Evolutionary conservation across 1,140 invertebrate genomes (phyloP).

Genomic region (Heterodera schachtii): DNA sequence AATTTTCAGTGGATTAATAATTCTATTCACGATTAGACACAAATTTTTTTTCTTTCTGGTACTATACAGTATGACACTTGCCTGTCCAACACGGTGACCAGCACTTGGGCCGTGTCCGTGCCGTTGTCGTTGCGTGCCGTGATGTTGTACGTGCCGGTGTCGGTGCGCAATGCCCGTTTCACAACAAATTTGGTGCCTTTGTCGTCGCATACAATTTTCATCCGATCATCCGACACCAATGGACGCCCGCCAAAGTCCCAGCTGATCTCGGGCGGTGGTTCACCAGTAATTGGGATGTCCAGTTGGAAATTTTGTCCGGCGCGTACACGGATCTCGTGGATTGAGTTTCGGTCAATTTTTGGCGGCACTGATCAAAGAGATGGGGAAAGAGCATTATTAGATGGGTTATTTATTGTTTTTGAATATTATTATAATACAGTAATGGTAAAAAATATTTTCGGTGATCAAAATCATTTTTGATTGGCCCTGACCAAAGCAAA

Average conservation of each 20-base stretch:
- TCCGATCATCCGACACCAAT: constrained; percentile 78
- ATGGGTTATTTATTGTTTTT: no score
- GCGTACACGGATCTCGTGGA: constrained; percentile 86
- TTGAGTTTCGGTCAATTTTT: constrained; percentile 87
- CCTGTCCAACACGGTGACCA: constrained; percentile 78
- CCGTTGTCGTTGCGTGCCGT: constrained; percentile 89
- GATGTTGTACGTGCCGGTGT: constrained; percentile 85
- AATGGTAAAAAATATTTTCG: no score
- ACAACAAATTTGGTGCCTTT: constrained; percentile 85
- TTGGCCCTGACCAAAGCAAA: not conserved
- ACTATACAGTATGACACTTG: not conserved
- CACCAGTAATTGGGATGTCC: constrained; percentile 87
- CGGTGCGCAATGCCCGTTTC: constrained; percentile 82
- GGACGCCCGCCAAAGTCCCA: constrained; percentile 83
- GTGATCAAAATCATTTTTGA: no score
- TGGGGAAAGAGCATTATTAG: no score
- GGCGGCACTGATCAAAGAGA: constrained; percentile 72
- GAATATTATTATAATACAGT: no score
- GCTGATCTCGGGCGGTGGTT: constrained; percentile 88
- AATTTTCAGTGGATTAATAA: no score
- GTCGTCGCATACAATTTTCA: constrained; percentile 80
- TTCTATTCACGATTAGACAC: not conserved
- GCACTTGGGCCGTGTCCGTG: constrained; percentile 79
- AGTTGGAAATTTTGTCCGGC: constrained; percentile 90
- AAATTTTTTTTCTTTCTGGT: no score